phyloP scores from a whole-genome alignment of 2,888 invertebrate species.

The Physocephala rufipes region DNA sequence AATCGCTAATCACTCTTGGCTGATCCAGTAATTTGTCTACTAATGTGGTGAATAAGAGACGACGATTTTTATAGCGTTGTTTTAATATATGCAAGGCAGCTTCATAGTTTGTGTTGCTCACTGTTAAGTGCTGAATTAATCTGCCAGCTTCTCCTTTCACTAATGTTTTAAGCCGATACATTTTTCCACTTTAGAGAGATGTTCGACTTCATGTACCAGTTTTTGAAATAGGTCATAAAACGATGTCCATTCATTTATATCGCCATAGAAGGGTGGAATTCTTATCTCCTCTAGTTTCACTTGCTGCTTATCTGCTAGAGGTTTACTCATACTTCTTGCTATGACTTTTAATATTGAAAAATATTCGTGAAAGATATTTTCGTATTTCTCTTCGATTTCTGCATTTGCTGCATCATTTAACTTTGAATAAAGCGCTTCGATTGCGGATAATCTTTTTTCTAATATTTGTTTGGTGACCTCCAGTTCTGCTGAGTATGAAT shows the following conservation, averaged over 20 bases:
- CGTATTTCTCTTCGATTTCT: neutral
- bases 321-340: conserved; percentile 6
- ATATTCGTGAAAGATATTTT: conserved; percentile 11
- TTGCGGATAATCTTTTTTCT: neutral
- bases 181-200: conserved; percentile 9
- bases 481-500: neutral
- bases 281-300: conserved; percentile 7
- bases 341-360: neutral
- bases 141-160: conserved; percentile 9
- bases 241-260: conserved; percentile 16
- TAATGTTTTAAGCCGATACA: conserved; percentile 1
- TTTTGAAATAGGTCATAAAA: conserved; percentile 14
- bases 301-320: neutral
- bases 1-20: too few relatives aligned
- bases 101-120: conserved; percentile 1
- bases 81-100: neutral
- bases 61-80: conserved; percentile 13
- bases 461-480: neutral
- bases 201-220: conserved; percentile 6
- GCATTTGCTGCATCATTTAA: neutral
- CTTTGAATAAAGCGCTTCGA: neutral
- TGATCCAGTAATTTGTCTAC: conserved; percentile 18
- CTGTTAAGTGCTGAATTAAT: conserved; percentile 10
- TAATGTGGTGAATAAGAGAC: conserved; percentile 10
- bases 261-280: conserved; percentile 12